These are phyloP conservation scores for Lipotes vexillifer DNA, from an alignment of 2,113 vertebrate species.

Conservation along the genomic window DNA sequence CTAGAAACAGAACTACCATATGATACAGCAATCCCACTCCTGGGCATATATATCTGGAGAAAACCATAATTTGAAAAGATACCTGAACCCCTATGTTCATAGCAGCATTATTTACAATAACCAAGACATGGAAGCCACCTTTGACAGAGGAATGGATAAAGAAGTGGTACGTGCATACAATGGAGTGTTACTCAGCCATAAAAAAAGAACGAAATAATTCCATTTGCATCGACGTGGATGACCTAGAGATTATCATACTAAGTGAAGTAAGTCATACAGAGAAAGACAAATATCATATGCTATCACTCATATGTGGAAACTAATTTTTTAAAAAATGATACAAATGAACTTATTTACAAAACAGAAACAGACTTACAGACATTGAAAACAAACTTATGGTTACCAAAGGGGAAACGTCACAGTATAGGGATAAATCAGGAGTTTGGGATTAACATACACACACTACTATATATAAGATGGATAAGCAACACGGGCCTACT, in stretches of 20 bases:
- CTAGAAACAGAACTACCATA: no score
- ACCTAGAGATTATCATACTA: neutral
- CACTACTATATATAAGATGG: neutral
- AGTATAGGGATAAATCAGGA: no score
- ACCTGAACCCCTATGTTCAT: no score
- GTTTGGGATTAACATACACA: neutral
- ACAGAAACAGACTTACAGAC: neutral
- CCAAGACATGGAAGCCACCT: no score
- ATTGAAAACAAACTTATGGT: neutral
- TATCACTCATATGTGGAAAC: neutral
- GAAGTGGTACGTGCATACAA: neutral
- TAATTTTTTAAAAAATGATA: neutral
- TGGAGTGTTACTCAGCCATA: neutral
- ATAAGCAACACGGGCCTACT: neutral
- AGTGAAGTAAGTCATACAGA: neutral
- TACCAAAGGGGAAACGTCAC: neutral
- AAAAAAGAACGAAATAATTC: neutral
- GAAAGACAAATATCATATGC: neutral
- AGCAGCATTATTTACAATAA: no score
- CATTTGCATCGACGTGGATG: neutral
- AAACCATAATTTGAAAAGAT: no score
- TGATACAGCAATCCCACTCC: no score
- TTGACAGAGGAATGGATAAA: no score
- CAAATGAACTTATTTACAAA: neutral
- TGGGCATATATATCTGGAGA: no score